Base-by-base conservation (phyloP, 2,888 invertebrate genomes). In the Epirrhoe alternata region DNA sequence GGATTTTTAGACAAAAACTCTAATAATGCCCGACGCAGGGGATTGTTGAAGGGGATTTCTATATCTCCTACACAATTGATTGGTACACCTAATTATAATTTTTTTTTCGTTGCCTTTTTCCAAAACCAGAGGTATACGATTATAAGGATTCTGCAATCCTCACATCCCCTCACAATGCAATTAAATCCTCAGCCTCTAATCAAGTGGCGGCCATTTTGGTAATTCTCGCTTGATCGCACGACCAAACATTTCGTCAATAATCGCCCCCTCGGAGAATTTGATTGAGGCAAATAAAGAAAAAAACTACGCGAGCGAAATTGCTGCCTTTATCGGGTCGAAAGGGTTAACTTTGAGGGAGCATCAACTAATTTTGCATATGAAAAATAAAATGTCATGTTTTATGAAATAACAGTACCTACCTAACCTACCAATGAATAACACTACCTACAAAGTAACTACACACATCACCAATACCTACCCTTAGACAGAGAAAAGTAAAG, bases 201-300 rank as follows among this genome's bases (percentile, higher is more conserved):
- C 78, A 81, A 77, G 75, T 61, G 80, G 66, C 82, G 55, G 83
- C 85, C 84, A 84, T 85, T 83, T 84, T 84, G 77, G 75, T 75
- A 73, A 73, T 80, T 78, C 76, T 72, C 79, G 79, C 74, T 74
- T 81, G 84, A 83, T 84, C 79, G 84, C 80, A 81, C 77, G 77
- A 73, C 80, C 79, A 80, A 82, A 83, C 80, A 84, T 74, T 75
- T 66, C 72, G 71, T 73, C 76, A 75, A 77, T 77, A 74, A 75
- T 64, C 75, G 77, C 74, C 77, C 80, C 79, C 74, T 67, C 69
- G n/a, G 74, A 79, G 81, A 84, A 84, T 84, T 84, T 81, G 82
- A 82, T 82, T 78, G 80, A 79, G 75, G 80, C 82, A 81, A 86
- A 86, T 81, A 81, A 81, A 86, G 85, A 82, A 47, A 77, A 79